A percentile compares a stretch with the other conserved stretches of the same genome.
phyloP scores from a whole-genome alignment of 2,113 vertebrate genomes.

The Chionis minor region DNA sequence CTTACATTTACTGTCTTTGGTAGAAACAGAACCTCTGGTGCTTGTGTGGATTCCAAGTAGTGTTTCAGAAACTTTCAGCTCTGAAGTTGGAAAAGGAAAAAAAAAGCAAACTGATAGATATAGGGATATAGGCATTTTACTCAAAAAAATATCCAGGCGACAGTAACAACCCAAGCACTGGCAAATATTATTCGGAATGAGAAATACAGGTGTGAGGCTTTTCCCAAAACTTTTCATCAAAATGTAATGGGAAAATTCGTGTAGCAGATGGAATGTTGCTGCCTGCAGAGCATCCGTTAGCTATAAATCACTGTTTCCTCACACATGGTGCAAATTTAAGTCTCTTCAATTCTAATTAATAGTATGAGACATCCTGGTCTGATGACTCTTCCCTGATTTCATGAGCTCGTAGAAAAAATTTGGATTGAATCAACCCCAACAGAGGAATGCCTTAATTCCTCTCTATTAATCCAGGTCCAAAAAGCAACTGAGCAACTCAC shows the following conservation, averaged over 20 bases:
- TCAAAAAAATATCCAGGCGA: not conserved
- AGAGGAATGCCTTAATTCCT: not conserved
- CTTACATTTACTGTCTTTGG: not conserved
- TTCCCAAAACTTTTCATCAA: not conserved
- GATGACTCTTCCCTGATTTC: not conserved
- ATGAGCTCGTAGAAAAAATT: not conserved
- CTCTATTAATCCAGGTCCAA: not conserved
- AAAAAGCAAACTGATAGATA: not conserved
- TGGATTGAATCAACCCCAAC: not conserved
- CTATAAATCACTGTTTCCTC: not conserved
- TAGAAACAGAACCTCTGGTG: not conserved
- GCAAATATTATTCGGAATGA: not conserved
- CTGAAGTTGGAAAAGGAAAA: not conserved
- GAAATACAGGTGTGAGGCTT: not conserved
- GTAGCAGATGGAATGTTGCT: constrained; percentile 16
- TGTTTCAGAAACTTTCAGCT: not conserved
- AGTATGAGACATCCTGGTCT: not conserved
- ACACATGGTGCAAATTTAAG: not conserved
- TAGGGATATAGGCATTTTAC: not conserved
- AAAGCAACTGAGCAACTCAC: not conserved
- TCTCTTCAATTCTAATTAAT: not conserved
- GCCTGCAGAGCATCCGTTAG: constrained; percentile 39
- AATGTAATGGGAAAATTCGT: not conserved
- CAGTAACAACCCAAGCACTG: not conserved
- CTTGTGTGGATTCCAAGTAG: not conserved